A percentile compares a stretch with the other conserved stretches of the same genome.
These are phyloP conservation scores for Leptura quadrifasciata DNA, from an alignment of 2,888 invertebrate species.

Conservation along the genomic window DNA sequence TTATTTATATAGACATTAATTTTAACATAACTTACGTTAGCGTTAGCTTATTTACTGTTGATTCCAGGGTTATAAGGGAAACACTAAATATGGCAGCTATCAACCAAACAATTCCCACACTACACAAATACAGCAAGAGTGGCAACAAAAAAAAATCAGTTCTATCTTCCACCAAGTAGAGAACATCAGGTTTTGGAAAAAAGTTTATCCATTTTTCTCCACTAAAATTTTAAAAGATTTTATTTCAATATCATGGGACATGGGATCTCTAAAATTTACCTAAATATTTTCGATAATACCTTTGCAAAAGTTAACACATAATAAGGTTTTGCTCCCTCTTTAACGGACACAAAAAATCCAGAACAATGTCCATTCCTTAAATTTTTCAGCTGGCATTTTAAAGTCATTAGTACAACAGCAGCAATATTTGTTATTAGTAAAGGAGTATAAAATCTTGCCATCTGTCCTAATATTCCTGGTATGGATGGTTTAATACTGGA, in stretches of 20 bases:
- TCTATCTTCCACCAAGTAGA: slow-evolving; percentile 66
- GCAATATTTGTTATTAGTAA: slow-evolving; percentile 81
- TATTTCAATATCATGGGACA: background rate
- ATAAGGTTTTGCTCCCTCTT: slow-evolving; percentile 78
- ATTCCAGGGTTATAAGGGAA: slow-evolving; percentile 81
- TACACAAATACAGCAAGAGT: slow-evolving; percentile 79
- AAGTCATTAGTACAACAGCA: slow-evolving; percentile 79
- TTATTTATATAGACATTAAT: too few relatives aligned
- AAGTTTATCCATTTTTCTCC: slow-evolving; percentile 36
- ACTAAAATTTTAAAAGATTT: slow-evolving; percentile 31
- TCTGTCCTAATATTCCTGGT: slow-evolving; percentile 78
- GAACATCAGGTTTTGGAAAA: slow-evolving; percentile 66
- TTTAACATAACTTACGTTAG: slow-evolving; percentile 76
- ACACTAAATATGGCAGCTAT: slow-evolving; percentile 76
- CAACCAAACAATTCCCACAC: slow-evolving; percentile 78
- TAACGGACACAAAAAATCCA: slow-evolving; percentile 77
- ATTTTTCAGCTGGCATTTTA: slow-evolving; percentile 75
- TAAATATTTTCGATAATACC: slow-evolving; percentile 72
- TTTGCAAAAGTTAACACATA: slow-evolving; percentile 76
- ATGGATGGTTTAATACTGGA: slow-evolving; percentile 77
- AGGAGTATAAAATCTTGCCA: slow-evolving; percentile 81
- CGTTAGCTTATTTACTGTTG: slow-evolving; percentile 80
- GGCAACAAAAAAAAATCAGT: slow-evolving; percentile 75
- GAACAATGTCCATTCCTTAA: slow-evolving; percentile 66
- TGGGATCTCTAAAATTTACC: slow-evolving; percentile 70